Percentiles rank a stretch among this genome's conserved stretches.
Conservation (phyloP, 2,888 invertebrate species). For the Agelastica alni region DNA sequence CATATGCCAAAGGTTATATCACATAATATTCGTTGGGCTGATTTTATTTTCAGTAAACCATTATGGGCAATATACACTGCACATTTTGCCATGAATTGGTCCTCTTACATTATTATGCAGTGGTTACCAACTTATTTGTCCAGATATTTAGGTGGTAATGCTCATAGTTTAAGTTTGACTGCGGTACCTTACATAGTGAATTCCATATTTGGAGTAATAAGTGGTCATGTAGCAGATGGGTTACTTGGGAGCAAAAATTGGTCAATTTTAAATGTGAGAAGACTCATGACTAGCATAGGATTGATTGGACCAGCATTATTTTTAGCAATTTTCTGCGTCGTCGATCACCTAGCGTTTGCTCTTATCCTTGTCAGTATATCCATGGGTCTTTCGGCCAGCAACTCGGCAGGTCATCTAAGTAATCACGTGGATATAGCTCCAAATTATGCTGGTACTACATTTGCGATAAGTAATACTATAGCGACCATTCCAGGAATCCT, state of each 20-base stretch:
- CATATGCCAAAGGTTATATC: slow-evolving; percentile 62
- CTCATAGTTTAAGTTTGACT: slow-evolving; percentile 71
- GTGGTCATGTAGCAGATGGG: slow-evolving; percentile 74
- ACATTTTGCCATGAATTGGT: slow-evolving; percentile 82
- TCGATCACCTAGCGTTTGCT: slow-evolving; percentile 69
- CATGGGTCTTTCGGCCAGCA: slow-evolving; percentile 75
- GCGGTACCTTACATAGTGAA: slow-evolving; percentile 76
- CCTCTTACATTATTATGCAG: slow-evolving; percentile 78
- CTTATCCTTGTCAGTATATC: slow-evolving; percentile 74
- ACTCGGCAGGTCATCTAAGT: slow-evolving; percentile 75
- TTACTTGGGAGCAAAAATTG: slow-evolving; percentile 60
- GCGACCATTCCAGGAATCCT: slow-evolving; percentile 76
- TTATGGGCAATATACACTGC: slow-evolving; percentile 76
- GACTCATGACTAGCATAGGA: slow-evolving; percentile 74
- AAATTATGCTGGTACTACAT: slow-evolving; percentile 76
- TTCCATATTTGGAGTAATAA: slow-evolving; percentile 70
- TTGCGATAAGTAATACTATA: slow-evolving; percentile 76
- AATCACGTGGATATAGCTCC: slow-evolving; percentile 80
- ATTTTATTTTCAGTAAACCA: slow-evolving; percentile 70
- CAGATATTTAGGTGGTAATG: slow-evolving; percentile 65
- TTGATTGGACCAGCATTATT: slow-evolving; percentile 73
- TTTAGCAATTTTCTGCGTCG: slow-evolving; percentile 70
- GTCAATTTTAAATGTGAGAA: slow-evolving; percentile 70
- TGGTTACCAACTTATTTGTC: slow-evolving; percentile 77
- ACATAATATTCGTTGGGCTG: slow-evolving; percentile 65